A percentile compares a stretch with the other conserved stretches of the same genome.
phyloP scores from a whole-genome alignment of 2,888 invertebrate genomes.

The Trisateles emortualis region DNA sequence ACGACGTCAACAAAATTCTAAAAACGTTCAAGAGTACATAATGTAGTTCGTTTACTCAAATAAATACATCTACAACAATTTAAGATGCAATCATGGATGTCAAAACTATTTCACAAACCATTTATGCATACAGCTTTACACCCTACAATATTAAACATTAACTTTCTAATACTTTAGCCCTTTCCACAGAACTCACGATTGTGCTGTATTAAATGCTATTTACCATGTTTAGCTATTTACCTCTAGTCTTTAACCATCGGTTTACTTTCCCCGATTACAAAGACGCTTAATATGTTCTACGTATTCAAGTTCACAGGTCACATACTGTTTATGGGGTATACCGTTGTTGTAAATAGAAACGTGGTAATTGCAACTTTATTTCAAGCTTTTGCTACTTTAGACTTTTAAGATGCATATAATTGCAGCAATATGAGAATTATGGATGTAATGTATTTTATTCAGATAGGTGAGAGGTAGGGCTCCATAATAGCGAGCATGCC shows the following conservation, averaged over 20 bases:
- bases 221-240: slow-evolving; percentile 25
- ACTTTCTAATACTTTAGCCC: slow-evolving; percentile 43
- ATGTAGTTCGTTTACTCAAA: too few relatives aligned
- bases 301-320: slow-evolving; percentile 3
- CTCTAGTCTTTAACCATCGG: slow-evolving; percentile 14
- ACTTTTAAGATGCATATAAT: too few relatives aligned
- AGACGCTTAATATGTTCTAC: slow-evolving; percentile 6
- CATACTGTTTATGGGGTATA: not conserved
- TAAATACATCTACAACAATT: not conserved
- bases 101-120: not conserved
- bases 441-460: too few relatives aligned
- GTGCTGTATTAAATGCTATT: slow-evolving; percentile 39
- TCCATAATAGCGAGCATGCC: too few relatives aligned
- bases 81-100: not conserved
- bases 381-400: not conserved
- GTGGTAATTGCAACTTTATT: not conserved
- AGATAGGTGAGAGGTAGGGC: too few relatives aligned
- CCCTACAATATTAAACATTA: slow-evolving; percentile 6
- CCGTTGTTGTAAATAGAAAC: slow-evolving; percentile 5
- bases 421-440: too few relatives aligned
- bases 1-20: too few relatives aligned
- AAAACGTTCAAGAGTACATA: too few relatives aligned
- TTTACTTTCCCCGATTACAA: slow-evolving; percentile 36
- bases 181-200: slow-evolving; percentile 39
- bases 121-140: slow-evolving; percentile 5